Evolutionary conservation across 2,888 invertebrate species (phyloP).

Genomic region (Sphaerophoria taeniata): DNA sequence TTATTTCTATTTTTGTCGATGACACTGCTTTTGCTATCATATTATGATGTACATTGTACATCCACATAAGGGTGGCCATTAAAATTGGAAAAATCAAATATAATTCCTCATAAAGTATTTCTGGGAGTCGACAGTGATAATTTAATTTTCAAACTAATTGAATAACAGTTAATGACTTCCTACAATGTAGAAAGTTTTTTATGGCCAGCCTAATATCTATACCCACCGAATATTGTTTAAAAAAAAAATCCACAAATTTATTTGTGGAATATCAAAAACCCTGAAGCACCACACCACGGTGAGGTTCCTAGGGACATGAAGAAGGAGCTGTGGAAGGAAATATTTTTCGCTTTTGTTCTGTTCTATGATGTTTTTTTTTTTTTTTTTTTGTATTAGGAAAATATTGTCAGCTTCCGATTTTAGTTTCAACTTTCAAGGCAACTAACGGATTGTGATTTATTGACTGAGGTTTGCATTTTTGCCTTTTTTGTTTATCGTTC

Average conservation of each 20-base stretch:
- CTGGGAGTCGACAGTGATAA: no score
- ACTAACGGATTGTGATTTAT: constrained; percentile 68
- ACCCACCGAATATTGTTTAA: no score
- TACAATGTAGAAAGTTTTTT: constrained; percentile 36
- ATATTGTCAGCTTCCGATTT: constrained; percentile 41
- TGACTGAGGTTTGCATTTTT: constrained; percentile 40
- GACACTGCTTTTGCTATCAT: constrained; percentile 37
- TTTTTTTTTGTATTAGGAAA: background rate
- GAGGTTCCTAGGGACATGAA: constrained; percentile 20
- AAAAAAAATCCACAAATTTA: constrained; percentile 5
- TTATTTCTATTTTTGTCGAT: constrained; percentile 10
- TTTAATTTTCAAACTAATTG: no score
- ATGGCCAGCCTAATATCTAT: constrained; percentile 26
- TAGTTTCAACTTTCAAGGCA: constrained; percentile 26
- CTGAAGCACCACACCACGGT: constrained; percentile 13
- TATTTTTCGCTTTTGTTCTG: constrained; percentile 21
- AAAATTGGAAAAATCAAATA: no score
- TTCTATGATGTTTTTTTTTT: constrained; percentile 10
- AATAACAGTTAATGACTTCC: no score
- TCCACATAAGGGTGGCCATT: no score
- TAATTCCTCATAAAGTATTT: no score
- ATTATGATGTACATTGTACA: no score
- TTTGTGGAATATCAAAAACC: constrained; percentile 10
- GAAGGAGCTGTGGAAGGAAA: background rate
- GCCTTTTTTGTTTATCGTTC: constrained; percentile 35